A percentile compares a stretch with the other conserved stretches of the same genome.
These are phyloP conservation scores for Hydropsyche tenuis DNA, from an alignment of 1,140 invertebrate species.

Conservation along the genomic window DNA sequence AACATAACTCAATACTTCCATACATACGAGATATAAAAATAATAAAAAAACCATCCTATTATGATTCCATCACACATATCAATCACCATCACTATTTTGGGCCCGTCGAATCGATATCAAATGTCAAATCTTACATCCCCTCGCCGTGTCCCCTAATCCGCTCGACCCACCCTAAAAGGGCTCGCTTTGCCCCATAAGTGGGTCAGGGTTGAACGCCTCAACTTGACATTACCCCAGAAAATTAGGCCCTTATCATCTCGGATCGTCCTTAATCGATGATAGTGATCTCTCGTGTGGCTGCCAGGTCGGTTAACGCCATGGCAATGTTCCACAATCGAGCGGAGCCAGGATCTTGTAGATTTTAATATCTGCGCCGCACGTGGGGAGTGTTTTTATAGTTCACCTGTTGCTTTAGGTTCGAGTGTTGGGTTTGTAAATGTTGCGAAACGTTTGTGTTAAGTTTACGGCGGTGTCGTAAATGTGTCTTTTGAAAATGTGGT, in stretches of 20 bases:
- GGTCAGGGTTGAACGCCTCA: neutral
- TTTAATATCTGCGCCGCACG: neutral
- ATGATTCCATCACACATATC: no score
- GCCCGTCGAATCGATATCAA: constrained; percentile 8
- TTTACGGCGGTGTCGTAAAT: no score
- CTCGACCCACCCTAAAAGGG: neutral
- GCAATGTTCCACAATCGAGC: constrained; percentile 2
- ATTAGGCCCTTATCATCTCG: no score
- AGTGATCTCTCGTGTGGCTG: no score
- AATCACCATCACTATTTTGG: no score
- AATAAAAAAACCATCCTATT: no score
- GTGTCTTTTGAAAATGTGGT: no score
- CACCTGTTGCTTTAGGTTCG: constrained; percentile 18
- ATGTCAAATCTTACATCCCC: neutral
- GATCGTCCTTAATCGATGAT: no score
- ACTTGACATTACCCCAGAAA: neutral
- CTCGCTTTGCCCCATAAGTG: neutral
- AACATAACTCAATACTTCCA: no score
- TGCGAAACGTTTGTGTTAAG: no score
- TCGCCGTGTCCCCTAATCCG: neutral
- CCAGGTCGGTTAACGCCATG: neutral
- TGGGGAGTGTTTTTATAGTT: neutral
- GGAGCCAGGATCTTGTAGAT: neutral
- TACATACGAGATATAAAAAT: no score
- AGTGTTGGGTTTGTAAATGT: no score